Conservation (phyloP, 2,113 vertebrate species). For the Prionailurus bengalensis region DNA sequence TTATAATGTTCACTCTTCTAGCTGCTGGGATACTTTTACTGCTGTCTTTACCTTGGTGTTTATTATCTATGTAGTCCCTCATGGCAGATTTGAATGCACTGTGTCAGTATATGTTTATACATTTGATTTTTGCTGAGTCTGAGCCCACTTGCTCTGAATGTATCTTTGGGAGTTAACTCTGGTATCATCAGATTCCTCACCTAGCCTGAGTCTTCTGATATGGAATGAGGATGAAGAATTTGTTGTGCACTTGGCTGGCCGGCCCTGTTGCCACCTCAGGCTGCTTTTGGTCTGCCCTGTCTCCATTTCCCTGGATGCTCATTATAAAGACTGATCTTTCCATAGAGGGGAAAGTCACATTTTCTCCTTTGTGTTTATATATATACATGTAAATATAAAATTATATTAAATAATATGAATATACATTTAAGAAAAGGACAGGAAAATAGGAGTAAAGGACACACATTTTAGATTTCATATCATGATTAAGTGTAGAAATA, state of each 20-base stretch:
- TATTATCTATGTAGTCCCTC: background rate
- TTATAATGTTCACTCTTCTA: background rate
- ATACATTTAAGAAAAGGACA: background rate
- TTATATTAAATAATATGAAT: background rate
- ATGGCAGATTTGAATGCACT: background rate
- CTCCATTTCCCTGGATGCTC: background rate
- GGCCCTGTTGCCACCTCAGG: background rate
- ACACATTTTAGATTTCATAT: background rate
- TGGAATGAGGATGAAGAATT: background rate
- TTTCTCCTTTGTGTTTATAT: background rate
- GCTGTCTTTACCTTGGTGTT: background rate
- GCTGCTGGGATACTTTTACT: background rate
- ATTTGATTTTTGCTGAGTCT: background rate
- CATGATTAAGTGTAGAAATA: background rate
- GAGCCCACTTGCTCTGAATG: background rate
- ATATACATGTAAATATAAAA: too few species aligned
- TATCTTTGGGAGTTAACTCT: slow-evolving; percentile 5
- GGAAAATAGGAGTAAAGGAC: slow-evolving; percentile 14
- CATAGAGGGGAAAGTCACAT: background rate
- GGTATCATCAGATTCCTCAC: background rate
- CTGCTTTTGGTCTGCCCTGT: background rate
- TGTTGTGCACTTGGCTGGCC: background rate
- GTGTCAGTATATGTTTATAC: background rate
- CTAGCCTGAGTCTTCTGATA: background rate
- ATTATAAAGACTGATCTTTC: background rate